A percentile compares a stretch with the other conserved stretches of the same genome.
Conservation (phyloP, 2,888 invertebrate species). For the Lepetodrilus schrolli region DNA sequence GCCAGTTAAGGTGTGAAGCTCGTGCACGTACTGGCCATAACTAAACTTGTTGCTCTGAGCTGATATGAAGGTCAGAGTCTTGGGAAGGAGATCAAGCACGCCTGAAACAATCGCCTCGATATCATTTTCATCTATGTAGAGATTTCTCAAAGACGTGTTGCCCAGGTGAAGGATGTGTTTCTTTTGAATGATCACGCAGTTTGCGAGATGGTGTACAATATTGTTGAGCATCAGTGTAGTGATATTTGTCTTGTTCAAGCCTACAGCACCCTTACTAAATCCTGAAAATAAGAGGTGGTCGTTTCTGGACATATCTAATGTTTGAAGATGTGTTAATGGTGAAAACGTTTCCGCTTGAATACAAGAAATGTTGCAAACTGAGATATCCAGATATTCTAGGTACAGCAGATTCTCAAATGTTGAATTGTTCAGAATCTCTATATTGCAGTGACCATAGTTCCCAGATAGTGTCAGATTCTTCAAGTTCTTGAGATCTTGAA, state of each 20-base stretch:
- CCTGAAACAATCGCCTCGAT: background rate
- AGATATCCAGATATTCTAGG: background rate
- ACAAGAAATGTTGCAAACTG: background rate
- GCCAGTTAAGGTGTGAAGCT: background rate
- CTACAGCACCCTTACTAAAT: background rate
- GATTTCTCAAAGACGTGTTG: background rate
- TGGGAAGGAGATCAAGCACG: background rate
- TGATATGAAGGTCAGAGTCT: background rate
- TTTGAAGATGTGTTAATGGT: background rate
- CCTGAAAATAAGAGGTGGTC: background rate
- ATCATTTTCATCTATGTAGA: slow-evolving; percentile 6
- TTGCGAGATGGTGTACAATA: background rate
- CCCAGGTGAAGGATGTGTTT: background rate
- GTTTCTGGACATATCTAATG: background rate
- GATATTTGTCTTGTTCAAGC: background rate
- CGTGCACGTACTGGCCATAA: background rate
- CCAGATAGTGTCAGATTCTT: background rate
- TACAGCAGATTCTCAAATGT: background rate
- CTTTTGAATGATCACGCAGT: background rate
- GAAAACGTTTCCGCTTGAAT: background rate
- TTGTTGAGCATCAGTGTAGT: background rate
- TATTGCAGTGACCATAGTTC: background rate
- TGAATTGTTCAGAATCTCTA: background rate
- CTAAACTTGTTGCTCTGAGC: slow-evolving; percentile 23
- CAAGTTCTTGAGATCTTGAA: background rate